Base-by-base conservation (phyloP, 2,797 vertebrate species). In the Graptemys geographica region DNA sequence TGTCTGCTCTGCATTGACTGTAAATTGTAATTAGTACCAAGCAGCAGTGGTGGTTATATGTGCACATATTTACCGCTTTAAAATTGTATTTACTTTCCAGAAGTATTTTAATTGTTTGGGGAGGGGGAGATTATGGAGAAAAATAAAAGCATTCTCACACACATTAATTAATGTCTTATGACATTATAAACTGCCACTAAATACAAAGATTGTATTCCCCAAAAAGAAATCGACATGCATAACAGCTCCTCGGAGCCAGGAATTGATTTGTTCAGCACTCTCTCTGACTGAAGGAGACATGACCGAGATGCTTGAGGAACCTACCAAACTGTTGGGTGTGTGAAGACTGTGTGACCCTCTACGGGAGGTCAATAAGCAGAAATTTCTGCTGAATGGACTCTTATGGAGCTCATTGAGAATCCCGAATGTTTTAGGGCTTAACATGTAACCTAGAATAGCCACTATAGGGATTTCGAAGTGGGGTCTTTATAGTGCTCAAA, bases 121-220 rank as follows among this genome's bases (percentile, higher is more conserved):
- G 16, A 28, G 16, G 15, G 59, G 31, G 16, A 31, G 59, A 16
- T 19, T 65, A 16, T 65, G 62, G 4, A 47, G 69, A 90, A 94
- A 93, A 97, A 86, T 37, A 92, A 94, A 96, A 92, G 85, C 33
- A 90, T 76, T 62, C 79, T 80, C 86, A 56, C 55, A 52, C 59
- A 82, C 83, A 69, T 69, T 90, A 33, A 55, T 65, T n/a, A 55
- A 91, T 8, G 33, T 76, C 69, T 84, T 88, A 90, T 31, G 72
- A 89, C 86, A 86, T 79, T 86, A 85, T 83, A 90, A 88, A 85
- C 79, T 55, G 84, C 72, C 37, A 41, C 37, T 44, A 74, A 25
- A 85, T 65, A 33, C n/a, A 88, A 89, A 90, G 80, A 83, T 1
- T 12, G 33, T 72, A 27, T 87, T 95, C 51, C 90, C 55, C 79